Percentiles rank a stretch among this genome's conserved stretches.
phyloP scores from a whole-genome alignment of 2,113 vertebrate species.

The Phoenicopterus ruber region DNA sequence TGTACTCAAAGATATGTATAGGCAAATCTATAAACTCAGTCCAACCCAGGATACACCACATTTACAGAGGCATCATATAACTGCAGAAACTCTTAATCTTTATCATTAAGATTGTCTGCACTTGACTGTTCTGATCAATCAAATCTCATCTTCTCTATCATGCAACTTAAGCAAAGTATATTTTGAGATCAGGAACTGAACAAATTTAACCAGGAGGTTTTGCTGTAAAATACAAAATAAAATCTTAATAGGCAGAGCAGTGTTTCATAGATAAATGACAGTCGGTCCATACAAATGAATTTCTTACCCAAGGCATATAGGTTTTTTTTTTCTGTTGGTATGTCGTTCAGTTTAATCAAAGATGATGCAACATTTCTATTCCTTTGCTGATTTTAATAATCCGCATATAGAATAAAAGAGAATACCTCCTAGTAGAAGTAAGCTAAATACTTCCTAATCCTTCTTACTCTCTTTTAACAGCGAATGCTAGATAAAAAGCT shows the following conservation, averaged over 20 bases:
- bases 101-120: neutral
- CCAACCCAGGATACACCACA: neutral
- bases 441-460: neutral
- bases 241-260: neutral
- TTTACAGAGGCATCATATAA: neutral
- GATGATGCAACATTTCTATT: neutral
- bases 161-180: neutral
- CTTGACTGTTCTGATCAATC: neutral
- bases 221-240: neutral
- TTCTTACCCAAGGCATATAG: neutral
- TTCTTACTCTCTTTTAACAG: neutral
- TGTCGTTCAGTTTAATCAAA: neutral
- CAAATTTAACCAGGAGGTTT: neutral
- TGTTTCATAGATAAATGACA: neutral
- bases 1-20: neutral
- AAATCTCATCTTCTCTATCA: neutral
- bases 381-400: neutral
- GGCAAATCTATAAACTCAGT: neutral
- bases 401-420: neutral
- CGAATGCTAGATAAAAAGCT: neutral
- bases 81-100: neutral
- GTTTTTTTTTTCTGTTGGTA: neutral
- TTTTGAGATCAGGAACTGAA: neutral
- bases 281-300: neutral
- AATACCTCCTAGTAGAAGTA: neutral